Conservation (phyloP, 2,888 invertebrate species). For the Torymus texanus region DNA sequence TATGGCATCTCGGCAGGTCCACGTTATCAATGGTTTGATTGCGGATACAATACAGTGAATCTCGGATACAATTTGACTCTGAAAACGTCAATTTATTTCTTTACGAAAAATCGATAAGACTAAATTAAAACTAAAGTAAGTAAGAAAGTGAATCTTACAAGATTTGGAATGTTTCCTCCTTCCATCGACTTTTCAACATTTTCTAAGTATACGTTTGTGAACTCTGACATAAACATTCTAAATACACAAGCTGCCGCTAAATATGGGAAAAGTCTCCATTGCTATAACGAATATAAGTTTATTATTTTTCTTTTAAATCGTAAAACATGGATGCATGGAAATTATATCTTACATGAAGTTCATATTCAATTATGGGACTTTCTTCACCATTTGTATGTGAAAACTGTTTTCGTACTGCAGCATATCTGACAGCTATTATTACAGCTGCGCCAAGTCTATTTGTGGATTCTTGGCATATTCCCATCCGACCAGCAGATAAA, state of each 20-base stretch:
- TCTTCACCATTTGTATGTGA: constrained; percentile 77
- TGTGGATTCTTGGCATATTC: constrained; percentile 82
- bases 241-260: constrained; percentile 83
- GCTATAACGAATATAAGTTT: constrained; percentile 75
- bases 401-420: constrained; percentile 87
- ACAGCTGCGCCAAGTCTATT: constrained; percentile 84
- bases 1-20: constrained; percentile 85
- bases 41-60: constrained; percentile 83
- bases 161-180: constrained; percentile 68
- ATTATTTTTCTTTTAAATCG: not conserved
- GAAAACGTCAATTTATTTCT: constrained; percentile 54
- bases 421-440: constrained; percentile 87
- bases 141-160: constrained; percentile 60
- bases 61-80: constrained; percentile 83
- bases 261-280: constrained; percentile 88
- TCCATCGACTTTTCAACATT: constrained; percentile 81
- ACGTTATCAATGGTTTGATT: constrained; percentile 84
- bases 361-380: constrained; percentile 88
- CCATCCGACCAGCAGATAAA: constrained; percentile 88
- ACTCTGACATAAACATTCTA: constrained; percentile 81
- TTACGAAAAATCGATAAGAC: not conserved
- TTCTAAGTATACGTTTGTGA: constrained; percentile 81
- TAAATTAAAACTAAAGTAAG: no score
- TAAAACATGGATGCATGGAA: not conserved
- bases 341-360: constrained; percentile 81